Percentiles rank a stretch among this genome's conserved stretches.
Evolutionary conservation across 2,797 vertebrate genomes (phyloP).

Genomic region (Discoglossus pictus): DNA sequence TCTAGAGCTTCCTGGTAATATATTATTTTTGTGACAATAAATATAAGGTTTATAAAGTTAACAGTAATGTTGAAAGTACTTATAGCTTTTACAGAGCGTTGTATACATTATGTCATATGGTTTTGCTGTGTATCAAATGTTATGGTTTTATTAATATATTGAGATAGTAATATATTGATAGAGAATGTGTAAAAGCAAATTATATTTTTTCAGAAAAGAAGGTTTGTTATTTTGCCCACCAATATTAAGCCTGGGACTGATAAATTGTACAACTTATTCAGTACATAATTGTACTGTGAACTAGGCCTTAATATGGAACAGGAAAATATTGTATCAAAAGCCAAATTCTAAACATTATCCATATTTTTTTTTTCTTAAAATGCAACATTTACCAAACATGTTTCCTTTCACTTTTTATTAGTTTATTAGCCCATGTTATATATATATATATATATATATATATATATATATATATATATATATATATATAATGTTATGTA

Average conservation of each 20-base stretch:
- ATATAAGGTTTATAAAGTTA: neutral
- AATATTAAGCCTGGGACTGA: no score
- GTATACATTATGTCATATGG: conserved; percentile 1
- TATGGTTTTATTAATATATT: neutral
- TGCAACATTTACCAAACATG: no score
- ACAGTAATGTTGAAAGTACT: neutral
- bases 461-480: no score
- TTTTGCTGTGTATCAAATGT: neutral
- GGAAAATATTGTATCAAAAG: conserved; percentile 22
- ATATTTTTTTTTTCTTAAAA: conserved; percentile 19
- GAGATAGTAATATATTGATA: no score
- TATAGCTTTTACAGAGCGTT: neutral
- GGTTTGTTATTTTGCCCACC: no score
- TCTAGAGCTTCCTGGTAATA: conserved; percentile 58
- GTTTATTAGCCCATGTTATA: no score
- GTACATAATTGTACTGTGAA: conserved; percentile 2
- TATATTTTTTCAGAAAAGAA: no score
- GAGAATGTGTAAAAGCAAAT: no score
- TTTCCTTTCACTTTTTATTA: no score
- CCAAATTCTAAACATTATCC: conserved; percentile 7
- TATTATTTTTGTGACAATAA: neutral
- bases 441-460: no score
- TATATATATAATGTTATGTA: no score
- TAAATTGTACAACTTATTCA: no score
- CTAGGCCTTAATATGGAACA: conserved; percentile 18